Base-by-base conservation (phyloP, 2,797 vertebrate genomes). In the Bovichtus variegatus region DNA sequence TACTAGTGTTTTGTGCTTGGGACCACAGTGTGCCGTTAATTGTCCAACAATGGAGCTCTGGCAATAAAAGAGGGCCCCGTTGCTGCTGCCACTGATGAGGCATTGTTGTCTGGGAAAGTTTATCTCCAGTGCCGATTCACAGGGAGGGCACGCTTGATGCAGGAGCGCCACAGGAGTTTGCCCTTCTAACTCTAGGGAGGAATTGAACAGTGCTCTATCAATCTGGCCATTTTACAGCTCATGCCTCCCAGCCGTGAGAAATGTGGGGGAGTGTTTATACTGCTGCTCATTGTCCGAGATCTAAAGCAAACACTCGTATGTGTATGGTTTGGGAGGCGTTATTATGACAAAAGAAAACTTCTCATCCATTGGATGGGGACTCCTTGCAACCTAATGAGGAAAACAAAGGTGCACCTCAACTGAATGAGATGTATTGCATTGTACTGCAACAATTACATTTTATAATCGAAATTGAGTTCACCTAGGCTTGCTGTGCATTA, bases 221-320 rank as follows among this genome's bases (percentile, higher is more conserved):
- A 91, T 95, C 94, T 91, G 83, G 59, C 40, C 92, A 75, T 93
- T 96, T 95, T 94, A 95, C 91, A 85, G 89, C 90, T 71, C 71
- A 34, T 85, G 82, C 85, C 89, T 92, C 84, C 86, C 77, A 85
- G 90, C 83, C 85, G 78, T 93, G 93, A 93, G 93, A 93, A 94
- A 92, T 88, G 90, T 92, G 93, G 89, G 91, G 93, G 93, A 84
- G 94, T 93, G 90, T 93, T 94, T 93, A 88, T 92, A 85, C 80
- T 83, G 88, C 72, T 78, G 69, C 90, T 91, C 89, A 92, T 86
- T 92, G 86, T 91, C 78, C 76, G 47, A 81, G 83, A 86, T 91
- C 84, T 84, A 89, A 89, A 86, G 80, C 71, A 86, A 88, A 90
- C 77, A 76, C 69, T n/a, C n/a, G 29, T n/a, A n/a, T n/a, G n/a